Conservation (phyloP, 37 sponge, comb jelly and placozoan genomes). For the Ephydatia muelleri region DNA sequence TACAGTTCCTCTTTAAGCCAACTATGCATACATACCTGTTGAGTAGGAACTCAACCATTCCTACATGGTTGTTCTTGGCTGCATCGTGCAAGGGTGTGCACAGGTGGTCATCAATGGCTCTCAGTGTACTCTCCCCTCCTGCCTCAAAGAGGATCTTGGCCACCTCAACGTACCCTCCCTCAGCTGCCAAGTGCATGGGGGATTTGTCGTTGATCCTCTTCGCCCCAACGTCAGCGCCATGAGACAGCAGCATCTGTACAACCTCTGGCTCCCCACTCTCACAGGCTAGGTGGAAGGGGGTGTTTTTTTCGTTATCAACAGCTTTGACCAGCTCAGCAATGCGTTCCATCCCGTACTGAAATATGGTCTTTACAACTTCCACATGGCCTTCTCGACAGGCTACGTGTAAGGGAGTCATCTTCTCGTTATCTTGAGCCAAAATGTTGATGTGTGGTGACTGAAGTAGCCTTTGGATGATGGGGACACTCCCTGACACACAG, state of each 20-base stretch:
- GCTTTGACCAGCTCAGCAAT: background rate
- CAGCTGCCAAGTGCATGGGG: slow-evolving; percentile 80
- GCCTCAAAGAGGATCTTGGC: slow-evolving; percentile 48
- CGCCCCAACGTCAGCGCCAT: slow-evolving; percentile 33
- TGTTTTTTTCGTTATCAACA: slow-evolving; percentile 40
- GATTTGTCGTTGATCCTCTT: slow-evolving; percentile 45
- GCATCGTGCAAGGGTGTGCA: slow-evolving; percentile 78
- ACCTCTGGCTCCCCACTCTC: slow-evolving; percentile 63
- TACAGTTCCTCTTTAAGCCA: background rate
- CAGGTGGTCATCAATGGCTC: slow-evolving; percentile 31
- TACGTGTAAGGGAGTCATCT: slow-evolving; percentile 47
- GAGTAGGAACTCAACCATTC: slow-evolving; percentile 72
- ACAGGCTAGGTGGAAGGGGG: slow-evolving; percentile 63
- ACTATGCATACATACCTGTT: slow-evolving; percentile 28
- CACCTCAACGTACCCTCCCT: slow-evolving; percentile 50
- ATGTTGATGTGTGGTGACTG: slow-evolving; percentile 14
- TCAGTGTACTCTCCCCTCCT: slow-evolving; percentile 3
- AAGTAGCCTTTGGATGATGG: slow-evolving; percentile 46
- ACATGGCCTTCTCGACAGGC: slow-evolving; percentile 59
- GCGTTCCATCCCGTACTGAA: background rate
- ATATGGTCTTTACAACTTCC: slow-evolving; percentile 55
- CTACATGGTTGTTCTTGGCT: slow-evolving; percentile 46
- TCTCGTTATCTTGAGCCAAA: slow-evolving; percentile 32
- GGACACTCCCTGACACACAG: slow-evolving; percentile 42
- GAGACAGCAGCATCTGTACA: slow-evolving; percentile 30